Conservation (phyloP, 1,140 invertebrate species). For the Drosophila eugracilis region DNA sequence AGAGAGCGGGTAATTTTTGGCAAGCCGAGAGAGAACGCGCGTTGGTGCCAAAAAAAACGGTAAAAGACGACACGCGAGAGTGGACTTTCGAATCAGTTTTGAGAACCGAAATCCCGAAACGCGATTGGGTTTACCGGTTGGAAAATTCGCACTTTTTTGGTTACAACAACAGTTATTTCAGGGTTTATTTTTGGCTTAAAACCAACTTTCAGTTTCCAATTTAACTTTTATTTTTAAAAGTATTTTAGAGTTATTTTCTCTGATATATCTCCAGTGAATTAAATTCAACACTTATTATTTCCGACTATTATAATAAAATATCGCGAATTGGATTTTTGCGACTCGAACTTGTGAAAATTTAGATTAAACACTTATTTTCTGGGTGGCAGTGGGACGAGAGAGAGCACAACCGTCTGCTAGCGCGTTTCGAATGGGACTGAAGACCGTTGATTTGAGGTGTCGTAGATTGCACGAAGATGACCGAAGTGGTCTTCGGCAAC, state of each 20-base stretch:
- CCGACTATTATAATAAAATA: background rate
- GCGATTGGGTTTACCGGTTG: slow-evolving; percentile 16
- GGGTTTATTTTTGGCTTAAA: background rate
- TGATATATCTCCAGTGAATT: background rate
- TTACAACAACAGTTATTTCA: too few relatives aligned
- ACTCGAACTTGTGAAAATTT: background rate
- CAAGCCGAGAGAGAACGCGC: slow-evolving; percentile 16
- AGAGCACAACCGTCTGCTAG: slow-evolving; percentile 60
- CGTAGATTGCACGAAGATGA: slow-evolving; percentile 5
- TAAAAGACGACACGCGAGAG: slow-evolving; percentile 22
- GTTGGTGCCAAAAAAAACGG: slow-evolving; percentile 18
- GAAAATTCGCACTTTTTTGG: too few relatives aligned
- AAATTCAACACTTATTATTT: background rate
- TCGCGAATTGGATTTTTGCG: background rate
- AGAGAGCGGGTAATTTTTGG: slow-evolving; percentile 31
- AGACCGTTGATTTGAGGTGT: slow-evolving; percentile 31
- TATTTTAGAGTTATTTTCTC: slow-evolving; percentile 1
- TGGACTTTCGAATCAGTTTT: slow-evolving; percentile 3
- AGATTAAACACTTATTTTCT: slow-evolving; percentile 11
- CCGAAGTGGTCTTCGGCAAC: slow-evolving; percentile 65
- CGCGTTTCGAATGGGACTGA: slow-evolving; percentile 71
- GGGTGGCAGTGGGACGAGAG: slow-evolving; percentile 29
- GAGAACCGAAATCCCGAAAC: slow-evolving; percentile 21
- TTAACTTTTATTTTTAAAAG: background rate
- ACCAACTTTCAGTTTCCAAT: background rate